phyloP scores from a whole-genome alignment of 2,113 vertebrate genomes.

The Micromys minutus region DNA sequence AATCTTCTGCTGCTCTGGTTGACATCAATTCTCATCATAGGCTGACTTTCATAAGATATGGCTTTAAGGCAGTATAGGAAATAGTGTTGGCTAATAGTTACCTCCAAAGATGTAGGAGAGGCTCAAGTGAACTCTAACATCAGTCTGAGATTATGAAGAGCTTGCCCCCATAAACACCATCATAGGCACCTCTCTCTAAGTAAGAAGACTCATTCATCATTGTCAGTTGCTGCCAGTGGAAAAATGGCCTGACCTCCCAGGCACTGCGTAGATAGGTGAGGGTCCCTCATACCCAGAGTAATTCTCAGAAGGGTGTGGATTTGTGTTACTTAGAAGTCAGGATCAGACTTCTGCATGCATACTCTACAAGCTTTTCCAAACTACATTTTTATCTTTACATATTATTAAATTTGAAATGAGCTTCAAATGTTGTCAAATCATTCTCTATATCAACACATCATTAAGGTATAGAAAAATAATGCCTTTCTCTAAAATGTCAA shows the following conservation, averaged over 20 bases:
- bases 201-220: neutral
- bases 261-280: neutral
- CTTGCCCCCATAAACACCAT: neutral
- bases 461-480: constrained; percentile 7
- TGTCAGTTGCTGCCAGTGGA: neutral
- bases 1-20: neutral
- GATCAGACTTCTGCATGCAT: neutral
- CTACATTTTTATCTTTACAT: neutral
- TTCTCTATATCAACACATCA: neutral
- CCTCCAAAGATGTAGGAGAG: neutral
- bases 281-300: neutral
- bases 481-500: constrained; percentile 26
- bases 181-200: neutral
- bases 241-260: neutral
- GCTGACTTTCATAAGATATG: neutral
- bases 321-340: neutral
- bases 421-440: constrained; percentile 1
- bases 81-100: neutral
- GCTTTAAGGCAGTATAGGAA: neutral
- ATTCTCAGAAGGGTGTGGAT: neutral
- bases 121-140: neutral
- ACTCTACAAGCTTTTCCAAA: neutral
- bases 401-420: neutral
- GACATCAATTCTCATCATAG: neutral
- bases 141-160: neutral